Evolutionary conservation across 1,140 invertebrate species (phyloP), one percentile per base, ranked within the genome.

Genomic region (Chelonus insularis): DNA sequence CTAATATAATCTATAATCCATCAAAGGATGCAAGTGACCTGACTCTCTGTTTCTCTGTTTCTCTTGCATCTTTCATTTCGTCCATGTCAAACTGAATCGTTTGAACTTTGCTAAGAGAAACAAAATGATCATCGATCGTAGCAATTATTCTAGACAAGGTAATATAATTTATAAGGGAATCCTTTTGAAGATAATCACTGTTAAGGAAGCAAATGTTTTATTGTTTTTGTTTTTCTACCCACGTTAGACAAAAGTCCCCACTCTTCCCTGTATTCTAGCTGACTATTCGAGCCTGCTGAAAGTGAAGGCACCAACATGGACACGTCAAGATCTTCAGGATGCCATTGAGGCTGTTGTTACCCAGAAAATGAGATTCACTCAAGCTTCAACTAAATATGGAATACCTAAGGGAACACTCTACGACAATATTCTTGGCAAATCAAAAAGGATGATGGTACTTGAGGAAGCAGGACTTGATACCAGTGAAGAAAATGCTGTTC

Each of bases 401-500:
- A 90, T 91, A 72, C 89, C 89, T 0, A 91, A 91, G 77, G 89
- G 89, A 14, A 91, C 89, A 1, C 82, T 91, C 11, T 91, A 91
- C 80, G 89, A 91, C 80, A 91, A 90, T 75, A 90, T 91, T 69
- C 79, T 91, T 52, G 89, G 89, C 9, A 91, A 91, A 78, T 88
- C 88, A 7, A 89, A 89, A 78, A 78, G 89, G 39, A 91, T 91
- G 89, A 85, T 87, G 63, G 86, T 90, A 0, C 76, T 91, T 56
- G 88, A 90, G 65, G 88, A 90, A 67, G 86, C 86, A 0, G 87
- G 83, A 2, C 73, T 91, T 14, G 81, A 83, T n/a, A 36, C 78
- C 9, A 72, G 70, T 62, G 89, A 91, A 72, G 89, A 91, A 70
- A 80, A 80, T 18, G 83, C 86, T 0, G 84, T 90, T 2, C 77